Conservation (phyloP, 2,888 invertebrate species). For the Taenaris catops region DNA sequence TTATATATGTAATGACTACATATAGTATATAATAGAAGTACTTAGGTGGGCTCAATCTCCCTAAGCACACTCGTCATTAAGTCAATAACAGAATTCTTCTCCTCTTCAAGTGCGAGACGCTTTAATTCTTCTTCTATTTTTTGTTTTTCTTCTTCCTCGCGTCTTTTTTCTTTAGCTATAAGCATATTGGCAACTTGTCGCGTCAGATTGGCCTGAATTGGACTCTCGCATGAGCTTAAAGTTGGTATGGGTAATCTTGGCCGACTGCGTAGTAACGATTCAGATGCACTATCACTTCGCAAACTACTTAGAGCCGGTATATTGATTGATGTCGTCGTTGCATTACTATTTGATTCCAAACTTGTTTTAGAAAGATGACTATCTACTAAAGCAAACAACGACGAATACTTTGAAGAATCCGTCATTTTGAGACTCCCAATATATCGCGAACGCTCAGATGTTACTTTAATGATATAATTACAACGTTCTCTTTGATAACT, state of each 20-base stretch:
- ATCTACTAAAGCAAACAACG: slow-evolving; percentile 55
- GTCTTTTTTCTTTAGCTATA: slow-evolving; percentile 50
- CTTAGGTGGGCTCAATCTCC: no score
- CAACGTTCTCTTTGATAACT: no score
- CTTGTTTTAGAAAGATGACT: slow-evolving; percentile 59
- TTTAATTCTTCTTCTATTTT: slow-evolving; percentile 39
- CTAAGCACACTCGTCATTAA: no score
- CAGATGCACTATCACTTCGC: slow-evolving; percentile 34
- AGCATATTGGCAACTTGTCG: slow-evolving; percentile 62
- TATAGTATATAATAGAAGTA: no score
- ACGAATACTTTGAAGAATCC: slow-evolving; percentile 54
- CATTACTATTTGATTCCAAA: slow-evolving; percentile 33
- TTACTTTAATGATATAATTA: no score
- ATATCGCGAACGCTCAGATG: no score
- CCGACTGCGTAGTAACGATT: slow-evolving; percentile 36
- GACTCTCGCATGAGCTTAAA: slow-evolving; percentile 36
- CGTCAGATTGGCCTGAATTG: slow-evolving; percentile 44
- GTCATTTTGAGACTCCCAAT: slow-evolving; percentile 32
- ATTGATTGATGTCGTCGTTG: slow-evolving; percentile 29
- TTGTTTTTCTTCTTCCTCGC: slow-evolving; percentile 40
- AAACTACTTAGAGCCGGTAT: slow-evolving; percentile 27
- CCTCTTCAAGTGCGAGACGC: slow-evolving; percentile 34
- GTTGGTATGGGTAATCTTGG: slow-evolving; percentile 44
- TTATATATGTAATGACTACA: no score
- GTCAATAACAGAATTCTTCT: slow-evolving; percentile 49